Evolutionary conservation across 1,140 invertebrate genomes (phyloP), one percentile per base, ranked within the genome.

Genomic region (Dinothrombium tinctorium): DNA sequence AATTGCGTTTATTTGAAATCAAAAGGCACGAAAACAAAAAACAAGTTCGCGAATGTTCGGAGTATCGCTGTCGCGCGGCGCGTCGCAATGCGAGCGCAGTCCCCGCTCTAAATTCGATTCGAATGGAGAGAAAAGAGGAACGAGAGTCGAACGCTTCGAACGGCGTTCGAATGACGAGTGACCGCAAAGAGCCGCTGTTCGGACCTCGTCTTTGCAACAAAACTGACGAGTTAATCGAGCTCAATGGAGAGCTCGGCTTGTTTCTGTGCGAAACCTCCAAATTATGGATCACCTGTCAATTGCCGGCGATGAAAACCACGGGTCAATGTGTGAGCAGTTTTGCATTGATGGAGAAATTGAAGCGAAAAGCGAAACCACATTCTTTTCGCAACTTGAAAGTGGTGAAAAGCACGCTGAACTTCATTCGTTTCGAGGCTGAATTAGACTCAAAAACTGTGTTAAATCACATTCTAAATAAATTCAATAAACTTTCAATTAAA

Each of bases 301-400:
- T 92, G 50, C 83, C 87, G 26, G 59, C 69, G 50, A 60, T 75
- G 51, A 84, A 84, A 61, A 71, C 71, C 37, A 62, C 67, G 49
- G 79, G 78, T 44, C 80, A 84, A 63, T 73, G 76, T 7, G 78
- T 94, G 51, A 87, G 83, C 47, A 87, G 82, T 62, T 81, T 78
- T 71, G 83, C 90, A 61, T 70, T 90, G 41, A 87, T 86, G 76
- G 83, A 92, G 58, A 83, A 81, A 62, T 59, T 92, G 38, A 75
- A 79, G 50, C 60, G 70, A 47, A 70, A 83, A 55, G 71, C 83
- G 41, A 69, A 70, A 53, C 86, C 86, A 37, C 76, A 89, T 53
- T 67, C 72, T 50, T 90, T 92, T 59, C 68, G 72, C 5, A 60
- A 71, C 15, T 62, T 95, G 35, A 87, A 84, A 68, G 57, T 62